Percentiles rank a stretch among this genome's conserved stretches.
Evolutionary conservation across 2,888 invertebrate species (phyloP).

Genomic region (Heliconius sara): DNA sequence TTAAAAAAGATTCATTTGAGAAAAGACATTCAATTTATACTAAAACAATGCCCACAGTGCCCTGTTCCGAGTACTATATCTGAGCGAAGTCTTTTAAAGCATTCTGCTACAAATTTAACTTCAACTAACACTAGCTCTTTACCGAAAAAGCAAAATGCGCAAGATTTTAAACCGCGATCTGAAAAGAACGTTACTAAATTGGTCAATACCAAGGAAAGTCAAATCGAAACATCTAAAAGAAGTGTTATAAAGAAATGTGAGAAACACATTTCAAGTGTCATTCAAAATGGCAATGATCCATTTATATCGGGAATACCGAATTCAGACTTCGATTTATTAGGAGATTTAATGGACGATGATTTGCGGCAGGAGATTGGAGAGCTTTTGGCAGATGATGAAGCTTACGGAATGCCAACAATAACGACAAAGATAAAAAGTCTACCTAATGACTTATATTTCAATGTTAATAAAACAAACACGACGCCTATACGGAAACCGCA

Average conservation of each 20-base stretch:
- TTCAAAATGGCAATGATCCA: constrained; percentile 56
- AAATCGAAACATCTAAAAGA: constrained; percentile 26
- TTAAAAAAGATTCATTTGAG: constrained; percentile 61
- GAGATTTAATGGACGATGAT: constrained; percentile 78
- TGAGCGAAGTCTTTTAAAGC: constrained; percentile 25
- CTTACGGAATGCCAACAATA: constrained; percentile 50
- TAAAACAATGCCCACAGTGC: constrained; percentile 43
- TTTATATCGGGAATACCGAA: constrained; percentile 69
- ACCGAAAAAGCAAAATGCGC: not conserved
- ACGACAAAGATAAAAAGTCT: constrained; percentile 47
- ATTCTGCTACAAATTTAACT: not conserved
- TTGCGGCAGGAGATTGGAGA: constrained; percentile 76
- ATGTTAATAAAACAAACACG: constrained; percentile 5
- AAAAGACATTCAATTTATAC: constrained; percentile 52
- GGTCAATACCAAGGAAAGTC: not conserved
- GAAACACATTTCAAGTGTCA: constrained; percentile 36
- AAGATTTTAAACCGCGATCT: constrained; percentile 6
- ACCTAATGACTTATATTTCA: constrained; percentile 1
- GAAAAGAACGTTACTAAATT: constrained; percentile 16
- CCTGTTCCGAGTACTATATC: constrained; percentile 14
- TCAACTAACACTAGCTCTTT: not conserved
- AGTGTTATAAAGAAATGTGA: constrained; percentile 16
- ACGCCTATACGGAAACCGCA: constrained; percentile 14
- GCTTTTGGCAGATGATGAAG: constrained; percentile 71
- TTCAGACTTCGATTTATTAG: constrained; percentile 75